phyloP scores from a whole-genome alignment of 1,140 invertebrate species.

The Alviniconcha marisindica region DNA sequence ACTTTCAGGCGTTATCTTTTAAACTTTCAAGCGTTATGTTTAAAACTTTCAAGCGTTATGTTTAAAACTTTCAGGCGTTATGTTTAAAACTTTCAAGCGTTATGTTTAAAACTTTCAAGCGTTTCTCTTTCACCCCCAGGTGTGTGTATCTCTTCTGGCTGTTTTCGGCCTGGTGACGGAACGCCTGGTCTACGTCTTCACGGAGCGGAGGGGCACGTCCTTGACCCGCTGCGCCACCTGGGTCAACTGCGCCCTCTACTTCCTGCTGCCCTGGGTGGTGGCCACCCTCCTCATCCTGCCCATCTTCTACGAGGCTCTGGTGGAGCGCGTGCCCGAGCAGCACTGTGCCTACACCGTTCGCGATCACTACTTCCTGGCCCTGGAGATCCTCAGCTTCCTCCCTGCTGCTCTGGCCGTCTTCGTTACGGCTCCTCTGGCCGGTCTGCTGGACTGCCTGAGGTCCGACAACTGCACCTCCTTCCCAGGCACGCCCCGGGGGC shows the following conservation, averaged over 20 bases:
- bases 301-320: conserved; percentile 36
- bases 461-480: conserved; percentile 40
- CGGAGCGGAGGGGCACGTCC: conserved; percentile 24
- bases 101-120: no score
- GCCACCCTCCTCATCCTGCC: conserved; percentile 42
- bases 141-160: conserved; percentile 42
- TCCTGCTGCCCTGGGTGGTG: conserved; percentile 49
- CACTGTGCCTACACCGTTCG: conserved; percentile 43
- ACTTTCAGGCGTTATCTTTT: no score
- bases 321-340: conserved; percentile 22
- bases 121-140: background rate
- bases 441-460: conserved; percentile 44
- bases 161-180: conserved; percentile 45
- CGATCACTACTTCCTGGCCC: conserved; percentile 39
- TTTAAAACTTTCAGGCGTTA: no score
- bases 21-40: no score
- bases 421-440: conserved; percentile 40
- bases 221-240: conserved; percentile 29
- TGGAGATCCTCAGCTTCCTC: conserved; percentile 45
- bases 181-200: conserved; percentile 48
- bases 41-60: no score
- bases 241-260: conserved; percentile 37
- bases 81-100: no score
- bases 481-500: conserved; percentile 43
- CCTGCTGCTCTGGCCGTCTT: conserved; percentile 42